Evolutionary conservation across 2,888 invertebrate species (phyloP).

Genomic region (Sepiola atlantica): DNA sequence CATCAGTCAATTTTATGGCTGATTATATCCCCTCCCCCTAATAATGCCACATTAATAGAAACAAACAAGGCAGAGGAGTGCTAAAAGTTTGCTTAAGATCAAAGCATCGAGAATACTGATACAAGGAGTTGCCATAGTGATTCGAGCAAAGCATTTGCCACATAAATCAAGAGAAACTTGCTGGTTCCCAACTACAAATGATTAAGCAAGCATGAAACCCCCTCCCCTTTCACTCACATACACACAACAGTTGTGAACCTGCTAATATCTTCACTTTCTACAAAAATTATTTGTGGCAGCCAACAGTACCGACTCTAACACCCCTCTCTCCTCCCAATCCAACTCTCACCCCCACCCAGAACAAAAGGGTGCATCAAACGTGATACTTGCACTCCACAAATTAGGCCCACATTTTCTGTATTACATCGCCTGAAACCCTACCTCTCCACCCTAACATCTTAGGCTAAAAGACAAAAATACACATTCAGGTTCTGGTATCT

Average conservation of each 20-base stretch:
- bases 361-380: neutral
- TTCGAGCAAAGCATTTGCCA: neutral
- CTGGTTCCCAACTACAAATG: neutral
- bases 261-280: neutral
- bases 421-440: neutral
- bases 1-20: too few relatives aligned
- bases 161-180: neutral
- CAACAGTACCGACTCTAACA: neutral
- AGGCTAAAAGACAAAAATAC: neutral
- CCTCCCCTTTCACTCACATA: neutral
- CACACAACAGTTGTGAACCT: neutral
- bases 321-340: neutral
- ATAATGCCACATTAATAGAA: too few relatives aligned
- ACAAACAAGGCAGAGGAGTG: neutral
- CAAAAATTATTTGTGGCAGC: neutral
- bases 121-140: neutral
- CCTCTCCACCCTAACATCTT: neutral
- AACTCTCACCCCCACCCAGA: neutral
- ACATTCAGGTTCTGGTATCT: neutral
- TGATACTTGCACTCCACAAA: constrained; percentile 9
- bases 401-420: neutral
- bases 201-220: neutral
- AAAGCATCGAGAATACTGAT: neutral
- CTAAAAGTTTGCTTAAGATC: neutral
- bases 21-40: too few relatives aligned